A percentile compares a stretch with the other conserved stretches of the same genome.
phyloP scores from a whole-genome alignment of 64 coral and sea anemone species.

The Montipora capricornis region DNA sequence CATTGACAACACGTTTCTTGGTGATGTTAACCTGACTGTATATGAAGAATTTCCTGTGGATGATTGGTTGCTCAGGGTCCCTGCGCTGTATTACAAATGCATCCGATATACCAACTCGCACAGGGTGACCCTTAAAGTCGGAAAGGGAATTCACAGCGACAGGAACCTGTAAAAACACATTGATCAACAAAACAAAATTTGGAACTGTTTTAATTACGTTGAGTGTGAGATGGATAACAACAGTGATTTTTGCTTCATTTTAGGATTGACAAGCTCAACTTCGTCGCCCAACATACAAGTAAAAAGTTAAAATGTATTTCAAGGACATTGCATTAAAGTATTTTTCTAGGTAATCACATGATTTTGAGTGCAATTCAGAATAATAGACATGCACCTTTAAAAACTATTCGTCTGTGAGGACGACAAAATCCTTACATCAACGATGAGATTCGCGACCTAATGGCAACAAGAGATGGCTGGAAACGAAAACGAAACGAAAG shows the following conservation, averaged over 20 bases:
- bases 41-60: slow-evolving; percentile 40
- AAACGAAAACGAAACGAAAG: no score
- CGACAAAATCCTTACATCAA: no score
- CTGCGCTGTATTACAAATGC: neutral
- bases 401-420: no score
- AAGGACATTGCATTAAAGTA: no score
- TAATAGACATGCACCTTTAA: no score
- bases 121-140: neutral
- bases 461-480: no score
- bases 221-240: neutral
- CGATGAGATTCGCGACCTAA: no score
- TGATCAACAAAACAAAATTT: neutral
- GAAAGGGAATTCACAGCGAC: neutral
- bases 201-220: neutral
- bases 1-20: neutral
- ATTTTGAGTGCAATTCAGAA: no score
- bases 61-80: no score
- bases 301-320: no score
- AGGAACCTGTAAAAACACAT: slow-evolving; percentile 48
- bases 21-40: slow-evolving; percentile 59
- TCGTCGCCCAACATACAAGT: no score
- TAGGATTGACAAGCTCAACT: neutral
- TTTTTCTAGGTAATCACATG: no score
- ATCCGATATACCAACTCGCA: slow-evolving; percentile 77
- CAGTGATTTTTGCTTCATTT: neutral